Base-by-base conservation (phyloP, 2,888 invertebrate species). In the Calliphora vomitoria region DNA sequence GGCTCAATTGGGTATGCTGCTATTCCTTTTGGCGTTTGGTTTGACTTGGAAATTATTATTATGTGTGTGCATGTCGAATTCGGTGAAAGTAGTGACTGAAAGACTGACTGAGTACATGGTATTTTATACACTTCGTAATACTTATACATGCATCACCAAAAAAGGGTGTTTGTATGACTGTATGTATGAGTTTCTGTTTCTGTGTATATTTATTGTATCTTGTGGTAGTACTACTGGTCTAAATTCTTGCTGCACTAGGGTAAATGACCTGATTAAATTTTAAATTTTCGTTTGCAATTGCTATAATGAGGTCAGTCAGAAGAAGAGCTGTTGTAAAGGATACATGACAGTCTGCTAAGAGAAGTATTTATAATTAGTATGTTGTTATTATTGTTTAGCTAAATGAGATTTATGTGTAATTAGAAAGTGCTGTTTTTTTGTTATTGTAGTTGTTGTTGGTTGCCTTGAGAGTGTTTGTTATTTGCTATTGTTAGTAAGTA, bases 211-310 rank as follows among this genome's bases (percentile, higher is more conserved):
- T 72, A 78, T 78, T 82, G 82, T 78, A 64, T 86, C 82, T 82
- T 71, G 74, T 84, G 81, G 68, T 83, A 71, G 85, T 87, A 85
- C 85, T 87, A 87, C 87, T 87, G 87, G 87, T 87, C 87, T 87
- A 87, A 87, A 87, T 87, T 87, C 82, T 82, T 85, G 85, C 75
- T 87, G 66, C 31, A 72, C 74, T 58, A 20, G 85, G 87, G 87
- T 87, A 87, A 87, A 87, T 87, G 87, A 87, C 87, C 87, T 87
- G 87, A 85, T 87, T 87, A 85, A 82, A 83, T 86, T 81, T 81
- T 55, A 62, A 64, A 86, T 83, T 82, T 87, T 80, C 69, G 64
- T 68, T 85, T 82, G 41, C 38, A 71, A 25, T 83, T 13, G 25
- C 55, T 83, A 87, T 85, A 87, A 87, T 87, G 87, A 87, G 87